Evolutionary conservation across 2,888 invertebrate genomes (phyloP), one percentile per base, ranked within the genome.

Genomic region (Pocota personata): DNA sequence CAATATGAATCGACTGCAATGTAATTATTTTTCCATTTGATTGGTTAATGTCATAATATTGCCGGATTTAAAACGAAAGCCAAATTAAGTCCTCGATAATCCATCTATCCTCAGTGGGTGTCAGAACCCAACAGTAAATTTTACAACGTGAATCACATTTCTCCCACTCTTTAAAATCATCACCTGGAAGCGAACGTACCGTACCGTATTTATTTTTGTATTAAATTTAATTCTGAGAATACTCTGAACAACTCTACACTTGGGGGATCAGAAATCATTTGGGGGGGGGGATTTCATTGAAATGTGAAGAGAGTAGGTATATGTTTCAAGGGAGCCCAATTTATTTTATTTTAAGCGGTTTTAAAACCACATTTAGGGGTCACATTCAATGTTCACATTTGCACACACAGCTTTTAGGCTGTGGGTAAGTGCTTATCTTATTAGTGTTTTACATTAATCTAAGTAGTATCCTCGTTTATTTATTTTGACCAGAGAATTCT

Each of bases 11-110:
- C 14, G n/a, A 30, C 21, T 43, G 57, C 40, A 35, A 60, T 55
- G 46, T 60, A 72, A 72, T 72, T 72, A 60, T 72, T 72, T 60
- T 60, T 27, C 19, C 48, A 52, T 67, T 67, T 50, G 52, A 60
- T 72, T 66, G 66, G 48, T 48, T 48, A 72, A 58, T 37, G 37
- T 48, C 72, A 46, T 72, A 58, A 60, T 72, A 48, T 35, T 72
- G 14, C 7, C 58, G 72, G 58, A 21, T 72, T 72, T 72, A 16
- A 60, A 58, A 60, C 37, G 58, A 60, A 72, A 58, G 58, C 72
- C 72, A 48, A 46, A 48, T 48, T 58, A 60, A 72, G 58, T 60
- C 35, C 27, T 27, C 37, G 58, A 60, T 60, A 72, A 72, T 58
- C 72, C 16, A 24, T 60, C 35, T 32, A 32, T 57, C 46, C 46